Conservation (phyloP, 2,797 vertebrate genomes). For the Rhadinocentrus ornatus region DNA sequence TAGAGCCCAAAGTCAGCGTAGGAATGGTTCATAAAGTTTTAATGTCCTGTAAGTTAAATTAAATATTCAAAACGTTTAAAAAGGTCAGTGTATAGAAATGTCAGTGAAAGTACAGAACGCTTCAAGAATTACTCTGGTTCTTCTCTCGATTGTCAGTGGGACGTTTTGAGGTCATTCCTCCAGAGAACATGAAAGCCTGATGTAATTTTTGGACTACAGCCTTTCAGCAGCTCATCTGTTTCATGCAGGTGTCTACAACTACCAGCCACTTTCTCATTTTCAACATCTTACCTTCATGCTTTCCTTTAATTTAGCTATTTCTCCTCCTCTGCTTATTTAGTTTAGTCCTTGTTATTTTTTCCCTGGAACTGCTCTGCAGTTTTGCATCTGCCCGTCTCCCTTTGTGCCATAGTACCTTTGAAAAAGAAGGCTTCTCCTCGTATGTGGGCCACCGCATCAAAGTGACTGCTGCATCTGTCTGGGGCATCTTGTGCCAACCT, state of each 20-base stretch:
- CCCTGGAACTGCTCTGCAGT: slow-evolving; percentile 23
- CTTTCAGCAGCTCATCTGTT: slow-evolving; percentile 45
- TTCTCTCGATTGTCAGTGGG: slow-evolving; percentile 51
- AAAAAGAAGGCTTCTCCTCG: slow-evolving; percentile 97
- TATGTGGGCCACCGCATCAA: slow-evolving; percentile 96
- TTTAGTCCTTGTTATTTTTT: slow-evolving; percentile 26
- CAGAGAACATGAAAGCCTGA: slow-evolving; percentile 67
- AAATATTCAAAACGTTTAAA: slow-evolving; percentile 16
- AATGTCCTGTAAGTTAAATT: slow-evolving; percentile 10
- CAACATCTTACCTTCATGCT: slow-evolving; percentile 3
- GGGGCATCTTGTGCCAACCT: slow-evolving; percentile 86
- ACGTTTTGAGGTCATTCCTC: slow-evolving; percentile 47
- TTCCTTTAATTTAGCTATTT: slow-evolving; percentile 36
- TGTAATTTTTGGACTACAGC: slow-evolving; percentile 50
- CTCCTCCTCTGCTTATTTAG: slow-evolving; percentile 42
- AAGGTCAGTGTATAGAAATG: slow-evolving; percentile 14
- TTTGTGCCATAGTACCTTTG: slow-evolving; percentile 65
- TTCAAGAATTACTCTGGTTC: slow-evolving; percentile 38
- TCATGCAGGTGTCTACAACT: slow-evolving; percentile 24
- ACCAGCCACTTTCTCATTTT: slow-evolving; percentile 5
- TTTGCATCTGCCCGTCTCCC: slow-evolving; percentile 29
- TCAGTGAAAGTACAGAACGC: slow-evolving; percentile 35
- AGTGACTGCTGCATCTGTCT: slow-evolving; percentile 87
- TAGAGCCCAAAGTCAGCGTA: background rate
- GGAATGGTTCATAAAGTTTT: slow-evolving; percentile 6